A percentile compares a stretch with the other conserved stretches of the same genome.
These are phyloP conservation scores for Noturus placidus DNA, from an alignment of 2,113 vertebrate species.

Conservation along the genomic window DNA sequence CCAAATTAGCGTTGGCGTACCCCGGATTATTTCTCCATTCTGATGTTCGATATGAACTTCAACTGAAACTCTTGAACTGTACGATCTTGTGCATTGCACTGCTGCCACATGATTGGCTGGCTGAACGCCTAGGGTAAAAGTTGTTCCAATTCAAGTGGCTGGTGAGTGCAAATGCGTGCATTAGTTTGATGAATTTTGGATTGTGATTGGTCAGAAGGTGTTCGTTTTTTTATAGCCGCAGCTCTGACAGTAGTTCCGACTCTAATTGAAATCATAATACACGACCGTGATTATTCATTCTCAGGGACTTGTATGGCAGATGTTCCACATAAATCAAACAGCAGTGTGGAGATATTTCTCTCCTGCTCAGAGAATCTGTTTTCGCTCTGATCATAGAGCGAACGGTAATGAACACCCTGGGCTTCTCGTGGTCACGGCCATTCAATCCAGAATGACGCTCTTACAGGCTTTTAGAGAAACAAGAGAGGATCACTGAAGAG, in stretches of 20 bases:
- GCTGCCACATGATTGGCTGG: neutral
- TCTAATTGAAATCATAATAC: neutral
- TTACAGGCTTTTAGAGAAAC: neutral
- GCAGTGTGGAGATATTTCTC: neutral
- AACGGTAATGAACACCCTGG: conserved; percentile 3
- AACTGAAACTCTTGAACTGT: neutral
- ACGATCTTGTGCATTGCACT: neutral
- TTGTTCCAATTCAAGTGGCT: neutral
- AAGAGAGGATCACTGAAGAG: neutral
- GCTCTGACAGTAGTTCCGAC: neutral
- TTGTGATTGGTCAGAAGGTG: neutral
- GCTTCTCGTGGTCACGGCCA: neutral
- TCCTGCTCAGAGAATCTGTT: neutral
- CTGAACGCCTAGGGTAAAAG: too few species aligned
- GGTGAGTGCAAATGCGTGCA: neutral
- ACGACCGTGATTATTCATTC: neutral
- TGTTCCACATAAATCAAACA: neutral
- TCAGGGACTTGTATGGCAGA: neutral
- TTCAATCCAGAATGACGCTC: conserved; percentile 1
- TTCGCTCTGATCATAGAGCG: neutral
- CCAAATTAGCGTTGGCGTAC: too few species aligned
- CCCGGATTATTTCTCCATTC: neutral
- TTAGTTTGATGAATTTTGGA: neutral
- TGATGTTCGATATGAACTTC: neutral
- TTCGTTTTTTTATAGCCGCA: neutral